Evolutionary conservation across 2,113 vertebrate species (phyloP), one percentile per base, ranked within the genome.

Genomic region (Empidonax traillii): DNA sequence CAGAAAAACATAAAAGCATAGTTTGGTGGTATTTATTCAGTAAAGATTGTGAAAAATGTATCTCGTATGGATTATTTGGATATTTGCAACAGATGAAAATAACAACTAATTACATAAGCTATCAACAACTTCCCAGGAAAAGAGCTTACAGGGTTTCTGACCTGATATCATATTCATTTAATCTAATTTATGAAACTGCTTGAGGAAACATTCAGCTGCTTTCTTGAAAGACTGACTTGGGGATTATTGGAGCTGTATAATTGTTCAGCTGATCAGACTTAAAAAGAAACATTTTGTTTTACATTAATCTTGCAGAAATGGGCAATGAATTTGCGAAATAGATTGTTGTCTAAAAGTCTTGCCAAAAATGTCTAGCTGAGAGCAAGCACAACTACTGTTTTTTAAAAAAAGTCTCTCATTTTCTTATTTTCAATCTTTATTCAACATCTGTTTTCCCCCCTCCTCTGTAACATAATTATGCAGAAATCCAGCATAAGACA

Each of bases 301-400:
- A 95, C 75, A 91, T 96, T 97, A 97, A 97, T 97, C 90, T 96
- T 97, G 56, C 49, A 95, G 85, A 98, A 98, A 97, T 94, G 83
- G 93, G 62, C 87, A 95, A 87, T 95, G 71, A 97, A 93, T 95
- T 95, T 94, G 62, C 94, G 65, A 94, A 96, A 97, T 96, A 90
- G 49, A 97, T 92, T 94, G 73, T 73, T 94, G 85, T 79, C 93
- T 95, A 91, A 95, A 95, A 92, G 41, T 85, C 52, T 91, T 97
- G 95, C 72, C 82, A 95, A 96, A 96, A 89, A 85, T 46, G 14
- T 65, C 77, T 96, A 79, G 78, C 55, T 58, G 68, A 93, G 68
- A 97, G 77, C 35, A 93, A 95, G 41, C 71, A 75, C 68, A 81
- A 55, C 59, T 85, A 62, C 51, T 52, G 14, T 27, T 52, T 52